Base-by-base conservation (phyloP, 2,888 invertebrate species). In the Microctonus hyperodae region DNA sequence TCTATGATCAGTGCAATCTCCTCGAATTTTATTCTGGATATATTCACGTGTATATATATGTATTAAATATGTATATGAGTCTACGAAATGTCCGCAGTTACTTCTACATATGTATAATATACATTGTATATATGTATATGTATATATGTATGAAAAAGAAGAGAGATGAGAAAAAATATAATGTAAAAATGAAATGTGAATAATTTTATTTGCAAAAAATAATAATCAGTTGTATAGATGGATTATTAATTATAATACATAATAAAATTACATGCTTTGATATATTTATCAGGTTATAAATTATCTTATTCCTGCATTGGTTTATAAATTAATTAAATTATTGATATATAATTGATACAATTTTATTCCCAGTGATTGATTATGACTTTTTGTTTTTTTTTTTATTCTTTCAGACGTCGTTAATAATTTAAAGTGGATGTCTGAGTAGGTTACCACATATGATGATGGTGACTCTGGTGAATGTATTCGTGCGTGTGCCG, bases 1-100 rank as follows among this genome's bases (percentile, higher is more conserved):
- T 13, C 22, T 16, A 31, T 60, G 60, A 60, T 48, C 56, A 63
- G 56, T n/a, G n/a, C 31, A 56, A 60, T 60, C 48, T 48, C 44
- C 33, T 31, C 23, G 25, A 48, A 60, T 31, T 55, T 63, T 40
- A 63, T 55, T 40, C 53, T 31, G 10, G 51, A 40, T 25, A 28
- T 35, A 53, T 4, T 13, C 13, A 35, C 1, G 50, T 50, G 13
- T 1, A 50, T 20, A 20, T 4, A 13, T 1, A 50, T 20, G 20
- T 4, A 20, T n/a, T 2, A 20, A 6, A 23, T 9, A 50, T 11
- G 22, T 50, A 22, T 11, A 50, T 55, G 55, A 63, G 37, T 40
- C 33, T 37, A 23, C 51, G 51, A 51, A 62, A 62, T 55, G 53
- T 20, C 44, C 33, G 6, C 10, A 31, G 28, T 25, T 59, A 25